These are phyloP conservation scores for Eurytoma californica DNA, from an alignment of 2,888 invertebrate species.

Conservation along the genomic window DNA sequence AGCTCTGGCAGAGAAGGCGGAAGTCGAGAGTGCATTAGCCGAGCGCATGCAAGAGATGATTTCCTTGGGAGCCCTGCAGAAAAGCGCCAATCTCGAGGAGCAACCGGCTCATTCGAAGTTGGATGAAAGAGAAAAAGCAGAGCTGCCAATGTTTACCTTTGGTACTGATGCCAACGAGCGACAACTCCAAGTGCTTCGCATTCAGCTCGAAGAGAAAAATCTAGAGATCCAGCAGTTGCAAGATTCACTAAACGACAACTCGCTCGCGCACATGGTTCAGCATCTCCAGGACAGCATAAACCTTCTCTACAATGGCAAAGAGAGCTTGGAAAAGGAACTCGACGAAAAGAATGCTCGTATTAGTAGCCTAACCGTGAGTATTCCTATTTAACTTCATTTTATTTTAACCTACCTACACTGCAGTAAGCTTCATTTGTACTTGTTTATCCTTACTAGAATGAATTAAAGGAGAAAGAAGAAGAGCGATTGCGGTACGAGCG, in stretches of 20 bases:
- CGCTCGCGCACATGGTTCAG: constrained; percentile 68
- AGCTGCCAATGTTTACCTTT: constrained; percentile 63
- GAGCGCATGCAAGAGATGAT: too few relatives aligned
- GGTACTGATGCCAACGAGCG: constrained; percentile 57
- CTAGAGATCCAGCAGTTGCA: constrained; percentile 85
- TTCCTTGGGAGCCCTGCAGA: too few relatives aligned
- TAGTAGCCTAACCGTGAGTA: constrained; percentile 29
- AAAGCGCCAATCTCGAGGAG: neutral
- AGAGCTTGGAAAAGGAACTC: constrained; percentile 61
- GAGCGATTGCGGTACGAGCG: constrained; percentile 17
- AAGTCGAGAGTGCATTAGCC: constrained; percentile 69
- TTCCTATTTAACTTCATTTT: neutral
- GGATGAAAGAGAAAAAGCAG: neutral
- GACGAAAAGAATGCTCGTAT: constrained; percentile 55
- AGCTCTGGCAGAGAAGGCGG: constrained; percentile 63
- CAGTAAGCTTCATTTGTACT: neutral
- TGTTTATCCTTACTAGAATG: too few relatives aligned
- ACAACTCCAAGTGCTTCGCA: constrained; percentile 58
- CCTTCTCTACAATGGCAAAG: constrained; percentile 66
- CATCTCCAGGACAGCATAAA: constrained; percentile 73
- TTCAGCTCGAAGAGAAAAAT: constrained; percentile 79
- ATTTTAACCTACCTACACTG: too few relatives aligned
- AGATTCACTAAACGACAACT: constrained; percentile 78
- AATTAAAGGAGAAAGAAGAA: too few relatives aligned
- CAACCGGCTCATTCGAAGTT: constrained; percentile 56